Evolutionary conservation across 1,140 invertebrate genomes (phyloP).

Genomic region (Drosophila nigrodunni): DNA sequence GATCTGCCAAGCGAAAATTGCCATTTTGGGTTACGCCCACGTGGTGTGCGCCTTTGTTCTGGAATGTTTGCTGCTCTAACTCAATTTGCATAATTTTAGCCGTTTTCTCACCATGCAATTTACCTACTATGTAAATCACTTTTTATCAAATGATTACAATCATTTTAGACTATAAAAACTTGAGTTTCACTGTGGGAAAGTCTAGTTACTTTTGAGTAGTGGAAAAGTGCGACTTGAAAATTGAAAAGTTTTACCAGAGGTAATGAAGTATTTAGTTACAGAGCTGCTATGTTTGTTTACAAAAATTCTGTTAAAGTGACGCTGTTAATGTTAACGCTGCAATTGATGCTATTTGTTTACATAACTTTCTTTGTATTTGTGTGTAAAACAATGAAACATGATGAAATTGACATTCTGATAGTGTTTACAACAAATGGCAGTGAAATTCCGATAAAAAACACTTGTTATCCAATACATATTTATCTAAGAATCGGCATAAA

Average conservation of each 20-base stretch:
- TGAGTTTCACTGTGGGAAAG: conserved; percentile 29
- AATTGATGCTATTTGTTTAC: neutral
- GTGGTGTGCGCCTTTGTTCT: conserved; percentile 10
- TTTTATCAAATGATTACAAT: conserved; percentile 32
- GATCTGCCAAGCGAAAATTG: conserved; percentile 37
- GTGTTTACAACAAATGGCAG: neutral
- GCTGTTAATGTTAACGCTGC: neutral
- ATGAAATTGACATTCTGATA: neutral
- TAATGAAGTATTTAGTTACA: no score
- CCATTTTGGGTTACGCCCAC: conserved; percentile 24
- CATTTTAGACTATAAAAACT: conserved; percentile 35
- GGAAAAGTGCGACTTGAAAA: neutral
- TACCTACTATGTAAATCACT: conserved; percentile 42
- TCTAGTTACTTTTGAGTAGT: conserved; percentile 28
- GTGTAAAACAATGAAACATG: neutral
- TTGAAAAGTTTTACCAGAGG: no score
- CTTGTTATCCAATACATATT: conserved; percentile 10
- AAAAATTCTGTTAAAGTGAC: neutral
- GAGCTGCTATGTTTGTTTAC: no score
- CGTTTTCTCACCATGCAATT: conserved; percentile 34
- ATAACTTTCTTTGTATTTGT: neutral
- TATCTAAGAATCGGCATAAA: conserved; percentile 13
- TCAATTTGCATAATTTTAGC: conserved; percentile 47
- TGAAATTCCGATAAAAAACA: conserved; percentile 1
- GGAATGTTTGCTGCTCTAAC: conserved; percentile 11